Conservation (phyloP, 2,888 invertebrate genomes). For the Scaptomyza flava region DNA sequence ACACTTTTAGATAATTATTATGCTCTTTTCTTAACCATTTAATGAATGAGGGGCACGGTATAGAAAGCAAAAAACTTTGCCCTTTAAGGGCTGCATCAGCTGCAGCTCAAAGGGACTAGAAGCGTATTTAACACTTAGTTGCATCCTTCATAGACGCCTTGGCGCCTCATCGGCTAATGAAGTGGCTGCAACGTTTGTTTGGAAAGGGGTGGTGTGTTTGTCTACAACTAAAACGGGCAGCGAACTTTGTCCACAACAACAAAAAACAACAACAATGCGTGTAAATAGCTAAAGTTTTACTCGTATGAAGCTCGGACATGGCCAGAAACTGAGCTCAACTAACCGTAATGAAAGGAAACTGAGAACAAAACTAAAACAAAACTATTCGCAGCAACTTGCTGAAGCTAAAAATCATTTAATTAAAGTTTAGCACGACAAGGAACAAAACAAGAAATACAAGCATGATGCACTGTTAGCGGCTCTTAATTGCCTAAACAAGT, state of each 20-base stretch:
- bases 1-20: slow-evolving; percentile 4
- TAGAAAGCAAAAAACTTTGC: neutral
- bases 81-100: slow-evolving; percentile 2
- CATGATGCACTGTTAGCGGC: slow-evolving; percentile 61
- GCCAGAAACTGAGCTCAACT: slow-evolving; percentile 19
- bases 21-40: slow-evolving; percentile 2
- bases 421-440: slow-evolving; percentile 55
- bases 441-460: slow-evolving; percentile 32
- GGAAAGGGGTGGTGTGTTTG: slow-evolving; percentile 4
- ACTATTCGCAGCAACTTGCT: slow-evolving; percentile 60
- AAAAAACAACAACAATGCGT: slow-evolving; percentile 62
- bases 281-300: slow-evolving; percentile 71
- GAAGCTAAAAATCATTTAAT: slow-evolving; percentile 77
- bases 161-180: slow-evolving; percentile 59
- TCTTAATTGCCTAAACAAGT: slow-evolving; percentile 76
- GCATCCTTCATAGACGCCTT: slow-evolving; percentile 7
- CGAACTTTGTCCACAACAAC: slow-evolving; percentile 44
- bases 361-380: slow-evolving; percentile 22
- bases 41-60: slow-evolving; percentile 1
- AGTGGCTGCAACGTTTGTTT: slow-evolving; percentile 34
- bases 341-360: slow-evolving; percentile 8
- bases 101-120: slow-evolving; percentile 4
- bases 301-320: slow-evolving; percentile 51
- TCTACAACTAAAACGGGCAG: slow-evolving; percentile 27
- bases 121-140: slow-evolving; percentile 2